phyloP scores from a whole-genome alignment of 1,140 invertebrate species.

The Drosophila bifasciata region DNA sequence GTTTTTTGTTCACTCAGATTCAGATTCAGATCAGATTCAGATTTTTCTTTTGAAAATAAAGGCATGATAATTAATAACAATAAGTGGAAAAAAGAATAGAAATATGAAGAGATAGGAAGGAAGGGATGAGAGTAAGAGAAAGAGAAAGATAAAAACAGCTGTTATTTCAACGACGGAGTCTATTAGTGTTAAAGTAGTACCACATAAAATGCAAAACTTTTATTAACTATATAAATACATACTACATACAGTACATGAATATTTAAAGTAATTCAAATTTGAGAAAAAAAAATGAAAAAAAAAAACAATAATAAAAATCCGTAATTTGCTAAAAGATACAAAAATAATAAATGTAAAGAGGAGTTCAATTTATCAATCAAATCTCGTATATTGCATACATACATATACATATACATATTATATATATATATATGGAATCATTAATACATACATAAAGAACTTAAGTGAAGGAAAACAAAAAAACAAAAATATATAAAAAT shows the following conservation, averaged over 20 bases:
- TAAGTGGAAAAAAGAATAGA: conserved; percentile 42
- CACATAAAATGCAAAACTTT: conserved; percentile 51
- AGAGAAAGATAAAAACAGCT: conserved; percentile 49
- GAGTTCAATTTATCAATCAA: conserved; percentile 66
- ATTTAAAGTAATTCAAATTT: conserved; percentile 37
- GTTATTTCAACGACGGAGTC: conserved; percentile 77
- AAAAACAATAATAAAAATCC: conserved; percentile 18
- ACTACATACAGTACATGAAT: conserved; percentile 40
- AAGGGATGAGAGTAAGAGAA: not conserved
- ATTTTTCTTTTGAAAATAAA: conserved; percentile 37
- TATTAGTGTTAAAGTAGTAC: conserved; percentile 80
- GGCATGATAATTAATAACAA: conserved; percentile 37
- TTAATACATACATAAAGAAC: conserved; percentile 43
- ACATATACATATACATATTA: conserved; percentile 44
- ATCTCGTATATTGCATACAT: conserved; percentile 50
- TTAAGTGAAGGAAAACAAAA: conserved; percentile 27
- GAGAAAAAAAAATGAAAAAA: conserved; percentile 7
- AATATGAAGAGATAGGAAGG: not conserved
- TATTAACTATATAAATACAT: conserved; percentile 64
- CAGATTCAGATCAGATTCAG: no score
- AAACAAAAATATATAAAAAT: conserved; percentile 12
- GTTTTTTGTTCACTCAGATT: conserved; percentile 21
- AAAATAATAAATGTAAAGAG: conserved; percentile 58
- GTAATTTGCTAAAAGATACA: conserved; percentile 42
- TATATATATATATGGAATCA: conserved; percentile 35